Evolutionary conservation across 2,888 invertebrate genomes (phyloP), one percentile per base, ranked within the genome.

Genomic region (Ochropleura plecta): DNA sequence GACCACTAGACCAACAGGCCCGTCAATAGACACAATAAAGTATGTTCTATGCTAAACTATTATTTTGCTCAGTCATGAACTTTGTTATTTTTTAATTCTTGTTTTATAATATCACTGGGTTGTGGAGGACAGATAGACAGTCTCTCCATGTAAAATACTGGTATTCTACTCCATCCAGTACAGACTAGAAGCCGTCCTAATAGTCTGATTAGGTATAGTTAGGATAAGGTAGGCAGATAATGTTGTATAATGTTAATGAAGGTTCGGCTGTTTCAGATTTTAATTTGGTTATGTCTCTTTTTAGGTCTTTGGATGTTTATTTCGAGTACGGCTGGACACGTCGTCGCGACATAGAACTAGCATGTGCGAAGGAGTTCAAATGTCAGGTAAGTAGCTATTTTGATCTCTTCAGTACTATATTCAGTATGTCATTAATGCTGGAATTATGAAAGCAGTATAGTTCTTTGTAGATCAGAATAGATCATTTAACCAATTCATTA

Each of bases 351-450:
- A 93, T 68, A 91, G 95, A 3, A 94, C 94, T 18, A 96, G 95
- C 81, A 82, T 92, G 68, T 94, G 94, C 68, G 95, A 95, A 69
- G 95, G 94, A 51, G 83, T 96, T 51, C 95, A 94, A 12, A 94
- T 96, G 93, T 95, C 96, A 81, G 96, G 96, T 96, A 84, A 89
- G 88, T 78, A 42, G 10, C 42, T 3, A 20, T 20, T 14, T 20
- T 53, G 7, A 46, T 18, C 44, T 5, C 46, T 57, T 51, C 14
- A 51, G 4, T 20, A 5, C 9, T 10, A 42, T 18, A 59, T 44
- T 30, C 46, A 67, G n/a, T 6, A 14, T 10, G 12, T 70, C 0
- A n/a, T 16, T 20, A 16, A 16, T 14, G 42, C 30, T 46, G 12
- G 5, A 0, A 46, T 16, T 68, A 66, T 5, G 14, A 18, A 55